Evolutionary conservation across 92 coral and sea anemone genomes (phyloP).

Genomic region (Bergia puertoricense): DNA sequence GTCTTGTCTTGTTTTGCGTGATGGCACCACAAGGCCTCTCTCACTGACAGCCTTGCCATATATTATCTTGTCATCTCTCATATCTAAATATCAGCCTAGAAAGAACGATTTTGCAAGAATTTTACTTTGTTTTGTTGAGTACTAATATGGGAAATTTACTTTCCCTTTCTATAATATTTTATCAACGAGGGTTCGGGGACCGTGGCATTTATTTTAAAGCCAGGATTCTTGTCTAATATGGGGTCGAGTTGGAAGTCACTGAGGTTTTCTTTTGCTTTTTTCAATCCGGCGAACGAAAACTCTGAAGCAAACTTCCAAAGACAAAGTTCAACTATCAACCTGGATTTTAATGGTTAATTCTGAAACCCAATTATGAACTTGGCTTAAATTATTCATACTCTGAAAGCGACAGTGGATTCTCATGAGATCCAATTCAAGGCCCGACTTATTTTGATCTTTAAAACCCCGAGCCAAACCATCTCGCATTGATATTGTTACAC

Average conservation of each 20-base stretch:
- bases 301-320: neutral
- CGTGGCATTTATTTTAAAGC: neutral
- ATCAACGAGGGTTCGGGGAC: conserved; percentile 4
- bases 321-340: conserved; percentile 6
- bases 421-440: neutral
- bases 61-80: conserved; percentile 7
- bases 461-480: conserved; percentile 7
- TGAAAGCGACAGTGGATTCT: neutral
- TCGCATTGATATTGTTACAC: conserved; percentile 6
- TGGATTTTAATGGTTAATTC: conserved; percentile 20
- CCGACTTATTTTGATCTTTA: neutral
- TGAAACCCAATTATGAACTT: conserved; percentile 18
- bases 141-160: neutral
- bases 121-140: neutral
- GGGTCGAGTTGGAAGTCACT: neutral
- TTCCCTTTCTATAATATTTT: neutral
- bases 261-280: neutral
- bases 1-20: neutral
- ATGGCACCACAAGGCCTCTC: neutral
- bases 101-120: neutral
- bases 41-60: neutral
- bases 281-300: neutral
- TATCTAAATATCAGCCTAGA: conserved; percentile 10
- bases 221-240: neutral
- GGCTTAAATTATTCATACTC: conserved; percentile 33